Percentiles rank a stretch among this genome's conserved stretches.
Conservation (phyloP, 2,888 invertebrate genomes). For the Exephanes ischioxanthus region DNA sequence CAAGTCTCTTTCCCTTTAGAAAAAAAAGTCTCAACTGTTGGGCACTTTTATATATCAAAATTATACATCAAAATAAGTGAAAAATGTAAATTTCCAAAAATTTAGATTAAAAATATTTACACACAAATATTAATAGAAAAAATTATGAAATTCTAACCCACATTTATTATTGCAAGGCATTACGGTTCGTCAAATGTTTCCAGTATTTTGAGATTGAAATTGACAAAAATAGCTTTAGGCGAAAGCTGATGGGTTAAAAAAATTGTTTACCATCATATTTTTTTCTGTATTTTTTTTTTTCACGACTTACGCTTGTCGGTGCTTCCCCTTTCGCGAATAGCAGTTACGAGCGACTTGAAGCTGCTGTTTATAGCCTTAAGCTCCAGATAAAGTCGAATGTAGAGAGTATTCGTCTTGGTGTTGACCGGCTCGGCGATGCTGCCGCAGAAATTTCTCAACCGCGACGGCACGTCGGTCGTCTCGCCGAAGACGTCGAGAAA, state of each 20-base stretch:
- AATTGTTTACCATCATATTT: not conserved
- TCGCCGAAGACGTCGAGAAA: constrained; percentile 91
- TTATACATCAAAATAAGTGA: no score
- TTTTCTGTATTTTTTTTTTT: not conserved
- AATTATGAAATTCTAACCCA: no score
- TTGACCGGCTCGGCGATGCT: constrained; percentile 93
- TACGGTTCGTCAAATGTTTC: no score
- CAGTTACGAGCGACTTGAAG: constrained; percentile 91
- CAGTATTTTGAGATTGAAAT: no score
- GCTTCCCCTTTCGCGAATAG: constrained; percentile 88
- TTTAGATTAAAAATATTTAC: no score
- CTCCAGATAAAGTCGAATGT: constrained; percentile 91
- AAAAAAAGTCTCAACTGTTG: no score
- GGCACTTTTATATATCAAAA: no score
- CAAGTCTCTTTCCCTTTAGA: no score
- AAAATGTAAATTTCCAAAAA: no score
- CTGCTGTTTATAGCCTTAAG: constrained; percentile 87
- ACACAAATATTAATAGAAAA: no score
- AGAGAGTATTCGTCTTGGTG: constrained; percentile 89
- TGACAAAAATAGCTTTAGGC: no score
- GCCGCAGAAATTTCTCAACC: constrained; percentile 92
- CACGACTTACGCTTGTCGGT: constrained; percentile 84
- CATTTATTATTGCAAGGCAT: no score
- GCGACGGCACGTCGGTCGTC: constrained; percentile 87
- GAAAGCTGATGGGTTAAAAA: not conserved